Evolutionary conservation across 2,888 invertebrate species (phyloP), one percentile per base, ranked within the genome.

Genomic region (Habrosyne pyritoides): DNA sequence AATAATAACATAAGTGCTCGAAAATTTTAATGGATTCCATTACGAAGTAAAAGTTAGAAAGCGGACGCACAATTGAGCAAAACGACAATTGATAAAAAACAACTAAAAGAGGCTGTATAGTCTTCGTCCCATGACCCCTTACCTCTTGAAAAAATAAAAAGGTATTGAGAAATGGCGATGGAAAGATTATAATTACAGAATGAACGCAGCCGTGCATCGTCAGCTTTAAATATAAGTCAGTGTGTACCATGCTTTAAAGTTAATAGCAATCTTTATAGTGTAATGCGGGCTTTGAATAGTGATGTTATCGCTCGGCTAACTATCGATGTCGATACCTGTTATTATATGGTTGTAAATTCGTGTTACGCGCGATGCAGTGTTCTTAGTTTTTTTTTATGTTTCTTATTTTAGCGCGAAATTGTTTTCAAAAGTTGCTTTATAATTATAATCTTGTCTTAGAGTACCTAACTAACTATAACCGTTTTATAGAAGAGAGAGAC

Each of bases 261-360:
- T 91, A 91, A 91, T 91, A 90, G 89, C 88, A 88, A 91, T 91
- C 88, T 91, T 91, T 90, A 89, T 87, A 86, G 84, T 79, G 82
- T 84, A 86, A 85, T 86, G 84, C 83, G 67, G 78, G 73, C 75
- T 70, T 64, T 58, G 67, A 71, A 74, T 87, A 89, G 91, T 87
- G 88, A 85, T 86, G 89, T 68, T 83, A 85, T 84, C 84, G 64
- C 52, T 55, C 57, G 53, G 55, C 61, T 76, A 75, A 74, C 79
- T 75, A 76, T 81, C 82, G 83, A 86, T 76, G 76, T 88, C 87
- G 86, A 89, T 87, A 84, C 71, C 61, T 75, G 70, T 80, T 75
- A 83, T 81, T 85, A 83, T 64, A 63, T 61, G 57, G 61, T 69
- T 63, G 67, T 69, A 67, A 71, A 67, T 77, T 81, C 79, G 75